A percentile compares a stretch with the other conserved stretches of the same genome.
These are phyloP conservation scores for Autographa gamma DNA, from an alignment of 2,888 invertebrate genomes.

Conservation along the genomic window DNA sequence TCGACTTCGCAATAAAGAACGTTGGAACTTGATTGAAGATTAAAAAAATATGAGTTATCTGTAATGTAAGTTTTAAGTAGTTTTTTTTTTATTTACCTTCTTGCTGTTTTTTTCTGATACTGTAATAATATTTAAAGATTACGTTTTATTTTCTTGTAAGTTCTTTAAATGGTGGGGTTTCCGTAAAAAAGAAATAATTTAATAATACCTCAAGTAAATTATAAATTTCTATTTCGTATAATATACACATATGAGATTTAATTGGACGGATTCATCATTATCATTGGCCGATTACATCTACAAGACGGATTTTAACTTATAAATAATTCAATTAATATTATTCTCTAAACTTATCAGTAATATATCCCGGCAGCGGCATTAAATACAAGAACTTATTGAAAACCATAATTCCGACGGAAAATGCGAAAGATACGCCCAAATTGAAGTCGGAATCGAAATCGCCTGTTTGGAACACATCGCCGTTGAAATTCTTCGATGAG, in stretches of 20 bases:
- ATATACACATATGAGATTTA: background rate
- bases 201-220: background rate
- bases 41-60: too few species aligned
- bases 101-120: too few species aligned
- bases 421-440: slow-evolving; percentile 94
- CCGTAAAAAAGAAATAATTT: too few species aligned
- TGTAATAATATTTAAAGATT: too few species aligned
- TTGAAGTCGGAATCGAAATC: slow-evolving; percentile 93
- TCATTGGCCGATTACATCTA: background rate
- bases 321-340: slow-evolving; percentile 48
- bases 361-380: slow-evolving; percentile 94
- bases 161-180: too few species aligned
- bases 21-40: too few species aligned
- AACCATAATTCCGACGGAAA: slow-evolving; percentile 94
- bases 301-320: background rate
- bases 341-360: slow-evolving; percentile 96
- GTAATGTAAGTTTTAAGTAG: too few species aligned
- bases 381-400: slow-evolving; percentile 95
- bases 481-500: slow-evolving; percentile 87
- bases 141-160: too few species aligned
- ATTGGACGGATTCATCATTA: background rate
- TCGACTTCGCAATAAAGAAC: background rate
- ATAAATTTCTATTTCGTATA: background rate
- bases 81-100: too few species aligned
- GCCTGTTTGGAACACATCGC: slow-evolving; percentile 88